A percentile compares a stretch with the other conserved stretches of the same genome.
These are phyloP conservation scores for Graphium colonna DNA, from an alignment of 2,888 invertebrate species.

Conservation along the genomic window DNA sequence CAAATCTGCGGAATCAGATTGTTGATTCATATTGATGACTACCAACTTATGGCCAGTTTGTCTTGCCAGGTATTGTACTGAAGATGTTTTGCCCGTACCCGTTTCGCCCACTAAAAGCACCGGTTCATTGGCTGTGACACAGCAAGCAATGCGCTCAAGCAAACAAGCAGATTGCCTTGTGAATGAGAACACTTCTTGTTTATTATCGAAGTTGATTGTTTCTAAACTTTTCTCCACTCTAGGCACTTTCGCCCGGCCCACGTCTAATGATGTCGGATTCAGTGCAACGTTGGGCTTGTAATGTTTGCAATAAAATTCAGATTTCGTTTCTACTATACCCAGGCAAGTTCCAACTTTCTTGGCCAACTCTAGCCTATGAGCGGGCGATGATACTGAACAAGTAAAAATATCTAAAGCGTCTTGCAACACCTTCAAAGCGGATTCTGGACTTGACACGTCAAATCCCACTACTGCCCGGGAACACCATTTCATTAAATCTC, in stretches of 20 bases:
- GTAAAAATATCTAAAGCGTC: slow-evolving; percentile 96
- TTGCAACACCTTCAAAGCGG: slow-evolving; percentile 87
- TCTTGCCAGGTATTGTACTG: slow-evolving; percentile 93
- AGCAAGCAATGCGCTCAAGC: slow-evolving; percentile 93
- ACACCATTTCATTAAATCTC: slow-evolving; percentile 97
- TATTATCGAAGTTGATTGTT: slow-evolving; percentile 55
- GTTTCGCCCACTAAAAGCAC: slow-evolving; percentile 98
- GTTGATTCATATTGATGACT: slow-evolving; percentile 99
- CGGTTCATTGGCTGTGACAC: slow-evolving; percentile 91
- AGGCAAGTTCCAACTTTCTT: slow-evolving; percentile 88
- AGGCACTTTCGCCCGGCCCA: slow-evolving; percentile 84
- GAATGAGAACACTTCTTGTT: slow-evolving; percentile 86
- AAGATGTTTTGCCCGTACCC: slow-evolving; percentile 98
- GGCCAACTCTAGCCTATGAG: slow-evolving; percentile 83
- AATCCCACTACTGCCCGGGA: slow-evolving; percentile 87
- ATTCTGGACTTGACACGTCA: slow-evolving; percentile 84
- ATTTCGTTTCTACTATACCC: slow-evolving; percentile 90
- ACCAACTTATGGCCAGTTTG: slow-evolving; percentile 91
- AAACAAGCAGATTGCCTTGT: slow-evolving; percentile 90
- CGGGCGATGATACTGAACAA: slow-evolving; percentile 85
- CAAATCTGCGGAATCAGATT: slow-evolving; percentile 97
- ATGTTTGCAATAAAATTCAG: slow-evolving; percentile 87
- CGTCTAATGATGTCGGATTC: slow-evolving; percentile 79
- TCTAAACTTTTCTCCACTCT: slow-evolving; percentile 63
- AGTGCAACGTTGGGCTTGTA: slow-evolving; percentile 88